A percentile compares a stretch with the other conserved stretches of the same genome.
Evolutionary conservation across 1,140 invertebrate genomes (phyloP).

Genomic region (Venustaconcha ellipsiformis): DNA sequence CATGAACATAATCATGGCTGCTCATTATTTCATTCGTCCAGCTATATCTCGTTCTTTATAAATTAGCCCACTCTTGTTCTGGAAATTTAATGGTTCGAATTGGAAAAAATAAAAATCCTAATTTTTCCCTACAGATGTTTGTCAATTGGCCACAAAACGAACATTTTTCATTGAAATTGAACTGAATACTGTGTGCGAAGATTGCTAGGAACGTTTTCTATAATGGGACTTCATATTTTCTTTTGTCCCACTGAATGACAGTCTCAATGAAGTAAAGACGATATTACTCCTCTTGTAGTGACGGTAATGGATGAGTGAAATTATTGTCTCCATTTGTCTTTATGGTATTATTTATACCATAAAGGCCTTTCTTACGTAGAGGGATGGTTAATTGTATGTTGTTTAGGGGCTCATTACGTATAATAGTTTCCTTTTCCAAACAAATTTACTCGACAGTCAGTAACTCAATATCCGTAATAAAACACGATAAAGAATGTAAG

Average conservation of each 20-base stretch:
- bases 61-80: slow-evolving; percentile 5
- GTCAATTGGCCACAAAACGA: slow-evolving; percentile 21
- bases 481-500: too few species aligned
- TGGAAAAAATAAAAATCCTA: slow-evolving; percentile 13
- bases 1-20: slow-evolving; percentile 10
- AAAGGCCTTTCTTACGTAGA: too few species aligned
- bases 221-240: not conserved
- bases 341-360: too few species aligned
- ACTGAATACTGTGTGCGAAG: slow-evolving; percentile 3
- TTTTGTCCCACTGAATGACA: not conserved
- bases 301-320: too few species aligned
- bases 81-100: slow-evolving; percentile 30
- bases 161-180: slow-evolving; percentile 24
- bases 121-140: slow-evolving; percentile 5
- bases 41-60: slow-evolving; percentile 15
- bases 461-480: too few species aligned
- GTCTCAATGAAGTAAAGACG: not conserved
- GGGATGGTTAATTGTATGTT: too few species aligned
- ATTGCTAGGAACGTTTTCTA: not conserved
- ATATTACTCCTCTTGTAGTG: too few species aligned
- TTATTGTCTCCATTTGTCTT: too few species aligned
- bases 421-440: too few species aligned
- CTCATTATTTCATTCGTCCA: slow-evolving; percentile 18
- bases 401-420: too few species aligned
- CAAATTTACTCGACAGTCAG: too few species aligned